Conservation (phyloP, 2,888 invertebrate genomes). For the Nebria salina region DNA sequence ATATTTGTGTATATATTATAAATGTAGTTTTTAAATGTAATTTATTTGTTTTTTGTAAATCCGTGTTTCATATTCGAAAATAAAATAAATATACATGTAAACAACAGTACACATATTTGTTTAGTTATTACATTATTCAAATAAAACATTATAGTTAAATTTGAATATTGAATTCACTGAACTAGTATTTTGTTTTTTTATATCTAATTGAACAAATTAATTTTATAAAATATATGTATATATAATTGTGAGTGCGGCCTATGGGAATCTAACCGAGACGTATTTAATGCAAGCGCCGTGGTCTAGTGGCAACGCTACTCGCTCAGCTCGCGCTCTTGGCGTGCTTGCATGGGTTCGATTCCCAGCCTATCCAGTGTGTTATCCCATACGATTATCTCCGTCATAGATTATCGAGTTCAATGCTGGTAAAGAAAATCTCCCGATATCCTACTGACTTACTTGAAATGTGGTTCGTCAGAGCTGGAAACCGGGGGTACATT, state of each 20-base stretch:
- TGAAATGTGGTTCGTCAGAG: not conserved
- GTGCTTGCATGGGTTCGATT: not conserved
- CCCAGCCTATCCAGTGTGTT: not conserved
- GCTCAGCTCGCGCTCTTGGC: not conserved
- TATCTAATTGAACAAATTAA: too few species aligned
- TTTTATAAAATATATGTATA: too few species aligned
- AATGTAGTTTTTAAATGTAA: too few species aligned
- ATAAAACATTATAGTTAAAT: too few species aligned
- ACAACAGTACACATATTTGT: too few species aligned
- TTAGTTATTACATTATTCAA: too few species aligned
- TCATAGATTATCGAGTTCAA: not conserved
- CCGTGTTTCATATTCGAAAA: too few species aligned
- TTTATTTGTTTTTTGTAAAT: too few species aligned
- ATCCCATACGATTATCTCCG: not conserved
- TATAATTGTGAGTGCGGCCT: not conserved
- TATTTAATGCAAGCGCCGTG: not conserved
- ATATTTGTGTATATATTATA: too few species aligned
- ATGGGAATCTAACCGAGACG: not conserved
- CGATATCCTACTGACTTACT: conserved; percentile 14
- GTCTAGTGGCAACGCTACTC: not conserved
- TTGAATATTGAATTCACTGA: too few species aligned
- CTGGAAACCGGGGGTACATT: conserved; percentile 3
- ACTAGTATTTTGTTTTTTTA: too few species aligned
- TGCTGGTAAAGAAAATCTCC: not conserved
- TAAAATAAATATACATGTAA: too few species aligned